These are phyloP conservation scores for Marasmarcha lunaedactyla DNA, from an alignment of 2,888 invertebrate genomes.

Conservation along the genomic window DNA sequence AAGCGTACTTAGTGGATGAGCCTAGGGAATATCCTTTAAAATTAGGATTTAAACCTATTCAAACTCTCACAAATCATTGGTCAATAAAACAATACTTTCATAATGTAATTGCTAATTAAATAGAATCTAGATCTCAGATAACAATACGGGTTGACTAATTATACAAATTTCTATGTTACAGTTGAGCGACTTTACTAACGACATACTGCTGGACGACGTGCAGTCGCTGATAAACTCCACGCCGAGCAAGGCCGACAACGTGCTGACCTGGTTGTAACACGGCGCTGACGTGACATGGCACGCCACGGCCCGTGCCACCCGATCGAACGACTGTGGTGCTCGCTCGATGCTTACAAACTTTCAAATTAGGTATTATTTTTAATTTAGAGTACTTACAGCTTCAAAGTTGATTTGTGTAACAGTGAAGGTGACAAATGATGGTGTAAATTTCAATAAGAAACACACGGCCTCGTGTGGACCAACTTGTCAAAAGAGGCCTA, in stretches of 20 bases:
- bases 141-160: too few species aligned
- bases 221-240: conserved; percentile 91
- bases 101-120: too few species aligned
- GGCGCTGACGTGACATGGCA: neutral
- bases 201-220: conserved; percentile 89
- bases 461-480: neutral
- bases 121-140: too few species aligned
- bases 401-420: conserved; percentile 22
- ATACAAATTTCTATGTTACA: conserved; percentile 41
- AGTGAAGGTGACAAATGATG: conserved; percentile 35
- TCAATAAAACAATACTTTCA: too few species aligned
- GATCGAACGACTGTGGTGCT: conserved; percentile 6
- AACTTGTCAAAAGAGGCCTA: neutral
- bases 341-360: conserved; percentile 26
- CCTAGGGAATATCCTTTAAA: too few species aligned
- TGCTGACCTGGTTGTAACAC: conserved; percentile 85
- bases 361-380: conserved; percentile 31
- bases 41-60: too few species aligned
- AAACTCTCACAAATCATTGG: too few species aligned
- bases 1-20: too few species aligned
- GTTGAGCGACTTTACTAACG: conserved; percentile 88
- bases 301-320: neutral
- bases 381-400: conserved; percentile 28
- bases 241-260: conserved; percentile 87
- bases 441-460: conserved; percentile 58